Base-by-base conservation (phyloP, 2,888 invertebrate genomes). In the Drosophila suboccidentalis region DNA sequence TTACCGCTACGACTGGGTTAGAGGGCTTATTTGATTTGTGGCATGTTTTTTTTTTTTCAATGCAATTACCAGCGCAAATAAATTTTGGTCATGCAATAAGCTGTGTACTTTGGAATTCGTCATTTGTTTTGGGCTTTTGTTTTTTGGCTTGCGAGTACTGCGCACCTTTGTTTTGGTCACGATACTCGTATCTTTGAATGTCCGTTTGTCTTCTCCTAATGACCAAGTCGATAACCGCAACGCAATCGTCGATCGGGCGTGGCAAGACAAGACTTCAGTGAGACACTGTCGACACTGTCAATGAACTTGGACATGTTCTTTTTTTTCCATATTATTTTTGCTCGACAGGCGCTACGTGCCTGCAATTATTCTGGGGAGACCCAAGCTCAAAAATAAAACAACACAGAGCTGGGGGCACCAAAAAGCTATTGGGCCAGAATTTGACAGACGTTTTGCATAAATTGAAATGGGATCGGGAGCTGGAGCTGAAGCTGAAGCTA, bases 141-240 rank as follows among this genome's bases (percentile, higher is more conserved):
- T 6, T 26, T 29, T 29, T 38, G 34, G n/a, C 36, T 74, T 10
- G 9, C 11, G 39, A 11, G 13, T 38, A 50, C 58, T 75, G 51
- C 36, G 78, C 22, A 57, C 65, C 68, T 72, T 67, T 81, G 63
- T 78, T 90, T 79, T 73, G 76, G 64, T 75, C 75, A 89, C 75
- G 64, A 76, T 75, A 44, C 44, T 41, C 54, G 34, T 55, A 61
- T 47, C 69, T 79, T 70, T 63, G 64, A 58, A 60, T 67, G 66
- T 59, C 77, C 69, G 39, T 43, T 43, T 59, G 50, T 29, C 22
- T 38, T 15, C 79, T 22, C 86, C 87, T 78, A 82, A 81, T 84
- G 85, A 63, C 83, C 87, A 88, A 88, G 76, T 82, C 88, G 86
- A 86, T 86, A 86, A 82, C 82, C 88, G 82, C 57, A 62, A 58